A percentile compares a stretch with the other conserved stretches of the same genome.
Conservation (phyloP, 2,888 invertebrate species). For the Morpho helenor region DNA sequence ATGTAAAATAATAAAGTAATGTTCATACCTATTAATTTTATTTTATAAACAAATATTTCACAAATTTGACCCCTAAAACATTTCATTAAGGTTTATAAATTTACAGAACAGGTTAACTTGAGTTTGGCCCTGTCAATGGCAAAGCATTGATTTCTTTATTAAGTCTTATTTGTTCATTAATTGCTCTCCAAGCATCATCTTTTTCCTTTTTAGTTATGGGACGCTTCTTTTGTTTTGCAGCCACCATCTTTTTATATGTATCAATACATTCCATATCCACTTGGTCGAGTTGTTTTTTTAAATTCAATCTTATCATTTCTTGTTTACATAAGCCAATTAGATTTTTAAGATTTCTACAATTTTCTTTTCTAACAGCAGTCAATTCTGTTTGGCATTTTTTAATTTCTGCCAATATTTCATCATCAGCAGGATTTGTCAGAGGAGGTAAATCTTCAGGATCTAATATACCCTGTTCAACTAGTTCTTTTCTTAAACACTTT, state of each 20-base stretch:
- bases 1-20: no score
- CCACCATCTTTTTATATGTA: constrained; percentile 89
- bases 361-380: constrained; percentile 87
- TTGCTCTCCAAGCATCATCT: constrained; percentile 86
- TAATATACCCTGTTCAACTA: constrained; percentile 91
- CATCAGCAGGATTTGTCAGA: constrained; percentile 82
- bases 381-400: constrained; percentile 92
- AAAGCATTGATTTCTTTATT: constrained; percentile 74
- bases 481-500: constrained; percentile 89
- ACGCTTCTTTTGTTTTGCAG: constrained; percentile 89
- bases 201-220: constrained; percentile 88
- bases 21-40: no score
- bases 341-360: constrained; percentile 84
- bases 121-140: constrained; percentile 70
- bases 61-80: no score
- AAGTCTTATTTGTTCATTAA: constrained; percentile 82
- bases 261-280: constrained; percentile 89
- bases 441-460: constrained; percentile 84
- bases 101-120: constrained; percentile 43
- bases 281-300: constrained; percentile 86
- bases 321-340: constrained; percentile 86
- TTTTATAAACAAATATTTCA: no score
- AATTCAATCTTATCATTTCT: constrained; percentile 87
- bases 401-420: constrained; percentile 93
- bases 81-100: no score